Base-by-base conservation (phyloP, 2,113 vertebrate genomes). In the Pseudorectes ferrugineus region DNA sequence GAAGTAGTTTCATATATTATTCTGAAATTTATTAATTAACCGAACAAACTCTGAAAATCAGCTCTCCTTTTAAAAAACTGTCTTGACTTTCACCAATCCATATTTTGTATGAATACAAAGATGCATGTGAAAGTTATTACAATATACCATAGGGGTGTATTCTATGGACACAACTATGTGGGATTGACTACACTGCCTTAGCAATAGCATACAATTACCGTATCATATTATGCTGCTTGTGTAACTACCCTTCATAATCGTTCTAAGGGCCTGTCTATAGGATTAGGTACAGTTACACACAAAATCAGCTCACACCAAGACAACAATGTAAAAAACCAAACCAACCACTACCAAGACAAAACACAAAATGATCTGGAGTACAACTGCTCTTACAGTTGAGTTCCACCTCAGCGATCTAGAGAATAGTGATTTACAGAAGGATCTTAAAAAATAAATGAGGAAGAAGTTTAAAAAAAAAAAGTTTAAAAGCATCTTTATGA, bases 91-190 rank as follows among this genome's bases (percentile, higher is more conserved):
- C 24, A 59, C 17, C 8, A n/a, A 29, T 19, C 36, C 1, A 0
- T n/a, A 25, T 65, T 91, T 57, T 52, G 26, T 26, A 65, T 29
- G 7, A 86, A 49, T 42, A 35, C 33, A 58, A 68, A 77, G 36
- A 91, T 1, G 2, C 29, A 38, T 0, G 11, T 36, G 21, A 61
- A 85, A 75, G 3, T 45, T 66, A 35, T 0, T 45, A 26, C 22
- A 46, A 12, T 8, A 67, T 6, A 54, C 24, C 18, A n/a, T 0
- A 45, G 3, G 10, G 13, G 23, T 66, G 16, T 14, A 59, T 15
- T 43, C 52, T 11, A 5, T 2, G 13, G 68, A 63, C 31, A 55
- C 20, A 74, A 16, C 36, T 22, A 28, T 3, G 12, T 43, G 31
- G 10, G 33, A 45, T 1, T 40, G n/a, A 87, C 73, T 52, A 14